Percentiles rank a stretch among this genome's conserved stretches.
phyloP scores from a whole-genome alignment of 2,113 vertebrate genomes.

The Oryzias curvinotus region DNA sequence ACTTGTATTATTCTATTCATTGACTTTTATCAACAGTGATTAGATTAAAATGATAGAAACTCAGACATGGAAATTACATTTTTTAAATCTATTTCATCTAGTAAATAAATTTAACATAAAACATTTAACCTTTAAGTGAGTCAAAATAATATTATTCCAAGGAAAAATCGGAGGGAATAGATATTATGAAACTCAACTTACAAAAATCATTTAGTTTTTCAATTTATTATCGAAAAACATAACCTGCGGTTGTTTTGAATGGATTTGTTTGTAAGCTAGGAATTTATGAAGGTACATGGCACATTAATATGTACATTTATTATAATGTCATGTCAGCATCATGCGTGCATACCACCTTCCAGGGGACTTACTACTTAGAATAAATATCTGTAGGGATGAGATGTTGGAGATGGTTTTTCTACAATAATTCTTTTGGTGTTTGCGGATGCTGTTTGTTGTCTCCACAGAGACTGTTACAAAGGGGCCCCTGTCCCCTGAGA shows the following conservation, averaged over 20 bases:
- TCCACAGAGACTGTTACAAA: constrained; percentile 55
- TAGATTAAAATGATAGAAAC: not conserved
- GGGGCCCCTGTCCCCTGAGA: constrained; percentile 58
- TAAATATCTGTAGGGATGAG: constrained; percentile 33
- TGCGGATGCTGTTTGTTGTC: constrained; percentile 63
- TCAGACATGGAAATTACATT: not conserved
- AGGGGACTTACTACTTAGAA: constrained; percentile 14
- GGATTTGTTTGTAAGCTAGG: not conserved
- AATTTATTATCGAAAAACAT: not conserved
- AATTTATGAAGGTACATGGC: not conserved
- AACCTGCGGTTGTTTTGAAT: not conserved
- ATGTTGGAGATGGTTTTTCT: constrained; percentile 4
- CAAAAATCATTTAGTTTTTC: not conserved
- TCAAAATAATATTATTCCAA: too few species aligned
- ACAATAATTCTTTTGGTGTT: constrained; percentile 35
- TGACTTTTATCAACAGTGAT: accelerated
- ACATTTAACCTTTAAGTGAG: too few species aligned
- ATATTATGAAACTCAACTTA: too few species aligned
- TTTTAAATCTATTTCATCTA: not conserved
- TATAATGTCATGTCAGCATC: not conserved
- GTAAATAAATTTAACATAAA: not conserved
- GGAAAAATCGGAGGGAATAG: too few species aligned
- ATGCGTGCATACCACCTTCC: not conserved
- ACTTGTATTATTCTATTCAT: not conserved
- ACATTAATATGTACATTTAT: not conserved